Conservation (phyloP, 2,113 vertebrate genomes). For the Gallinago paraguaiae region DNA sequence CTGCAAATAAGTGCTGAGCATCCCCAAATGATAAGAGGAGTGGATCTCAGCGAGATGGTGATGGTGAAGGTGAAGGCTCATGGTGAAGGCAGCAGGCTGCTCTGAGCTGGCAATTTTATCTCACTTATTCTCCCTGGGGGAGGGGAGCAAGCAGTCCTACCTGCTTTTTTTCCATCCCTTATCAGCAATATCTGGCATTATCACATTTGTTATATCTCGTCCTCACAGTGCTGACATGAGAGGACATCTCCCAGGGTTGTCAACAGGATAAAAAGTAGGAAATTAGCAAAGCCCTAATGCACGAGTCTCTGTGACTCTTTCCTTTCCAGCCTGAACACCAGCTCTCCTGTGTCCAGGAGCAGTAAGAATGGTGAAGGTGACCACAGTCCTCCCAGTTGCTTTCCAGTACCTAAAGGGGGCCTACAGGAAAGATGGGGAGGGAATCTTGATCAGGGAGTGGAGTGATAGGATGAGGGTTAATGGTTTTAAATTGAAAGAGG, state of each 20-base stretch:
- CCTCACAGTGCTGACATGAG: not conserved
- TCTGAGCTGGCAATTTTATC: not conserved
- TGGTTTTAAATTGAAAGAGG: not conserved
- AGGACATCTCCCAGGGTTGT: not conserved
- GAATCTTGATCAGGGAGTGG: not conserved
- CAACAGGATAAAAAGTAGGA: not conserved
- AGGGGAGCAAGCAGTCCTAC: not conserved
- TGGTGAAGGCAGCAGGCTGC: not conserved
- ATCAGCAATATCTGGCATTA: constrained; percentile 29
- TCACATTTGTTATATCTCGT: not conserved
- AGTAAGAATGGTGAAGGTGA: not conserved
- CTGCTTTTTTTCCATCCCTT: not conserved
- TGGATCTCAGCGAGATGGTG: not conserved
- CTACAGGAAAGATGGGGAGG: not conserved
- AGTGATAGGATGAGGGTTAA: not conserved
- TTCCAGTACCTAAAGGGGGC: not conserved
- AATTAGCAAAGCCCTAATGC: not conserved
- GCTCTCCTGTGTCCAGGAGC: not conserved
- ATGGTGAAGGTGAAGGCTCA: not conserved
- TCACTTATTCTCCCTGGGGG: not conserved
- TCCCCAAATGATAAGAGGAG: not conserved
- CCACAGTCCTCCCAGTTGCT: not conserved
- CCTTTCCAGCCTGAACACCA: not conserved
- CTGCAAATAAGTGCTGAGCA: not conserved
- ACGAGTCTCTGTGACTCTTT: fast-evolving